Base-by-base conservation (phyloP, 1,140 invertebrate genomes). In the Odontomachus brunneus region DNA sequence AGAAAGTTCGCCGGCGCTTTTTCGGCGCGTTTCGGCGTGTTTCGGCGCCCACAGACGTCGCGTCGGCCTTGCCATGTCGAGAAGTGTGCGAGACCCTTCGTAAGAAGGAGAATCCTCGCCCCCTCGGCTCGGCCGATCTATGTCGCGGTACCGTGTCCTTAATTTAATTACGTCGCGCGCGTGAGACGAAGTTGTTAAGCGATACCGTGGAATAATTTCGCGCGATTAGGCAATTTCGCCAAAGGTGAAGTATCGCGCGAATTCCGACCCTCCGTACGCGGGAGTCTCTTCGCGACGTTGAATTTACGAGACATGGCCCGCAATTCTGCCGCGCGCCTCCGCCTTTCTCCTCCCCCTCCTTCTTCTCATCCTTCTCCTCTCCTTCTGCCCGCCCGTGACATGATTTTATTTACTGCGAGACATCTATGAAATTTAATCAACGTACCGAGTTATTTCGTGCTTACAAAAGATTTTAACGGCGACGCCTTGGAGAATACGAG, bases 231-330 rank as follows among this genome's bases (percentile, higher is more conserved):
- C 17, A 67, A 78, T 78, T 67, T 67, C 22, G 74, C 1, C 29
- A 66, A 7, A 67, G 33, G 55, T 44, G 14, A 78, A 67, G 55
- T 67, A 62, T 85, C 57, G 19, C 53, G 19, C 63, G 14, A 63
- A 59, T 82, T 85, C 55, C 38, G 29, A 12, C 19, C 14, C 22
- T 15, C 7, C 55, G 3, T 11, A 7, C 38, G 38, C 38, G 38
- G 9, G n/a, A 17, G 55, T 48, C 22, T 74, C 85, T 66, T 76
- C 49, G 48, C 80, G 44, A 60, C 72, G 48, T 29, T 78, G 72
- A 75, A 87, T 87, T 87, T 86, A 87, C 72, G 72, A 72, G 72
- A 24, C 17, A n/a, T n/a, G 59, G 38, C n/a, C 26, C 22, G 72
- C 26, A 15, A 69, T 85, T 65, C 51, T 55, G 26, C 3, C 5